Evolutionary conservation across 2,113 vertebrate genomes (phyloP), one percentile per base, ranked within the genome.

Genomic region (Ginglymostoma cirratum): DNA sequence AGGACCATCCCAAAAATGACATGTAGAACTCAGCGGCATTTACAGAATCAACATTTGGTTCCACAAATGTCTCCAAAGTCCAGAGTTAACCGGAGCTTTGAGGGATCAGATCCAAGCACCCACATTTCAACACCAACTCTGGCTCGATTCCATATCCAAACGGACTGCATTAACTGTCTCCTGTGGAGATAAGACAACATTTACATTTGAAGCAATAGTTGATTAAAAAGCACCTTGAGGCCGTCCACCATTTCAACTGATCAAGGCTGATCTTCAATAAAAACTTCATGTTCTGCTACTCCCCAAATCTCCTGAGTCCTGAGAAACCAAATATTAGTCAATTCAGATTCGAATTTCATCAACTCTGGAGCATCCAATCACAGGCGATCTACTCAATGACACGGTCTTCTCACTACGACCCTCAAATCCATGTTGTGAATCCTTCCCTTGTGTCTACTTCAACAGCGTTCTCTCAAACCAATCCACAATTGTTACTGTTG

Each of bases 11-110:
- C 72, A 76, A 76, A 76, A 76, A 76, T 76, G 72, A 76, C 30
- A 61, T 61, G 27, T 24, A 76, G 72, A 76, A 76, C 72, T 34
- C 89, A 66, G 89, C 34, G 61, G 89, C 89, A 93, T 93, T 93
- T 93, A n/a, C 80, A 83, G 80, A 42, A 93, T 66, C 87, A 92
- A 92, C 89, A 93, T 38, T 92, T 61, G n/a, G 89, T 66, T 93
- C 89, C 61, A 67, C 89, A 93, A 66, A 67, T 66, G 61, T 93
- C 89, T 93, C 89, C 15, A 65, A 66, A 93, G 89, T 66, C 61
- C 61, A 67, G 89, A 66, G 89, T 65, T 93, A 93, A 34, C 89
- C 21, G 61, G 52, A 93, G 61, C 89, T 67, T 67, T 65, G n/a
- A 67, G 89, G 89, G 89, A n/a, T 93, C 89, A 67, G 34, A 19